These are phyloP conservation scores for Pterobdella sp. DNA, from an alignment of 2,888 invertebrate genomes.

Conservation along the genomic window DNA sequence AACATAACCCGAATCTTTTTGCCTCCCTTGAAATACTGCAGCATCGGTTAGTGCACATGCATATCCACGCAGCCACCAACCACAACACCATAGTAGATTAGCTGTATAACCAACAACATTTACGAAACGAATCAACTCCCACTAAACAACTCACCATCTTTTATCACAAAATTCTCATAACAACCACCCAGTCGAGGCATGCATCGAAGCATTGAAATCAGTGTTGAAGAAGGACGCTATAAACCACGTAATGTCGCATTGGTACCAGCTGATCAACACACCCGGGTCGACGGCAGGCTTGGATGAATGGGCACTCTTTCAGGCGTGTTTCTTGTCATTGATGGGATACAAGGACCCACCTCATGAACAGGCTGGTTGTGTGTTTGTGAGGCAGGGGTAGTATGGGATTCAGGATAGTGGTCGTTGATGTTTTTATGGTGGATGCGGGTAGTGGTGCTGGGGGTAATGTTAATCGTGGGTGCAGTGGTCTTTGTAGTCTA, in stretches of 20 bases:
- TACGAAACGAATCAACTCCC: too few species aligned
- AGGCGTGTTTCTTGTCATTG: conserved; percentile 56
- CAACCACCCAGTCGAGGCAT: conserved; percentile 59
- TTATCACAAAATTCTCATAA: too few species aligned
- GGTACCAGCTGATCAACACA: conserved; percentile 80
- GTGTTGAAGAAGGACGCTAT: conserved; percentile 69
- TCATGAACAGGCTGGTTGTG: conserved; percentile 4
- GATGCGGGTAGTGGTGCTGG: too few species aligned
- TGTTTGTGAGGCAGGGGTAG: too few species aligned
- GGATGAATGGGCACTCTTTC: conserved; percentile 46
- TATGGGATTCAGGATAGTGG: too few species aligned
- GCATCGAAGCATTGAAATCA: conserved; percentile 65
- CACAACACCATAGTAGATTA: background rate
- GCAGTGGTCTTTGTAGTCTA: too few species aligned
- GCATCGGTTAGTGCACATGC: background rate
- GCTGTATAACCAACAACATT: too few species aligned
- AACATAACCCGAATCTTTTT: background rate
- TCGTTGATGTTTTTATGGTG: too few species aligned
- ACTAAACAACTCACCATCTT: too few species aligned
- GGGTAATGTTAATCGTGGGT: too few species aligned
- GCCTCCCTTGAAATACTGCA: background rate
- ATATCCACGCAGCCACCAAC: background rate
- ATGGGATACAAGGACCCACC: conserved; percentile 63
- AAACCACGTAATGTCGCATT: conserved; percentile 67
- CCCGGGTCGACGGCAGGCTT: conserved; percentile 59